Base-by-base conservation (phyloP, 2,888 invertebrate genomes). In the Tetropium fuscum region DNA sequence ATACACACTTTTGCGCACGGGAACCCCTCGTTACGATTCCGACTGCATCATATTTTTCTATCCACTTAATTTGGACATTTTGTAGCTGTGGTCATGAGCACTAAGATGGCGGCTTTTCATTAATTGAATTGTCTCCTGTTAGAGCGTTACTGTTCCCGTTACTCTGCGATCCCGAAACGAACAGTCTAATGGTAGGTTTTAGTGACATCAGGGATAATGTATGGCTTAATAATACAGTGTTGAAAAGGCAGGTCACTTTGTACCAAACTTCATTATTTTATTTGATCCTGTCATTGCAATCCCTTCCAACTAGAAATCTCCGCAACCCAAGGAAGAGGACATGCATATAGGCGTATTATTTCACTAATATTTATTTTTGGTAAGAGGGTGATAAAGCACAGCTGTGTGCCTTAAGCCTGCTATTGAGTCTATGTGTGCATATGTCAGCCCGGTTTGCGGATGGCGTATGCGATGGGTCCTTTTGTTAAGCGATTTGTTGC, bases 211-310 rank as follows among this genome's bases (percentile, higher is more conserved):
- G 68, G 79, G 79, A 81, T 81, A 81, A 81, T 81, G 80, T 78
- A 81, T 76, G 78, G 80, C 80, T 80, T 80, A 81, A 82, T 82
- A 81, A 81, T 81, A 72, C 78, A 79, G 79, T 80, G 81, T 81
- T 81, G 81, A 82, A 82, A 82, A 82, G 82, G 81, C 82, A 82
- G 81, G 81, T 81, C 81, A 81, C 79, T 81, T 80, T 80, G 78
- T 80, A 80, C 80, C 76, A 77, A 78, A 80, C 77, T 81, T 79
- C 80, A 81, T 81, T 81, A 81, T 81, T 79, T 75, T 78, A 81
- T 80, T 79, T 78, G 77, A 75, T 78, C 79, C 79, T 74, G 78
- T 79, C 78, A 77, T 69, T 73, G 73, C 66, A 64, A 72, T 58
- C 63, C 62, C 63, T 74, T 63, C 63, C 78, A 76, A 36, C 18